Percentiles rank a stretch among this genome's conserved stretches.
phyloP scores from a whole-genome alignment of 1,140 invertebrate genomes.

The Temnothorax curvispinosus region DNA sequence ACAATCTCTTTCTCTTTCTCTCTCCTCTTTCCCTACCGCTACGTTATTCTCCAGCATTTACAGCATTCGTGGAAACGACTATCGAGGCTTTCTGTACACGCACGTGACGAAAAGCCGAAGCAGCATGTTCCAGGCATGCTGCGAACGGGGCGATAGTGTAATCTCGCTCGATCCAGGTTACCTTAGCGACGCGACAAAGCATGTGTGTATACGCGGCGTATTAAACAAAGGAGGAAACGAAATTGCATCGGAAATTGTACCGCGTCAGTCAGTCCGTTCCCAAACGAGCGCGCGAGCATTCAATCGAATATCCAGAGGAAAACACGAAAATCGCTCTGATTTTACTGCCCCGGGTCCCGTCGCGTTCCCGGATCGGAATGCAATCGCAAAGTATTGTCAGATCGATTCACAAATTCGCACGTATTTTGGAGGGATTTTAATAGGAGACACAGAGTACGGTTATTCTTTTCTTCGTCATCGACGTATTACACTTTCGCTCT shows the following conservation, averaged over 20 bases:
- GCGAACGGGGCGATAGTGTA: conserved; percentile 52
- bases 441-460: too few relatives aligned
- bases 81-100: conserved; percentile 1
- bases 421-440: not conserved
- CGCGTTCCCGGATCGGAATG: not conserved
- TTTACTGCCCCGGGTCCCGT: not conserved
- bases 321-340: conserved; percentile 16
- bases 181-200: conserved; percentile 43
- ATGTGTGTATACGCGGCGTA: conserved; percentile 16
- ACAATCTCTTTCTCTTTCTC: not conserved
- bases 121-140: conserved; percentile 15
- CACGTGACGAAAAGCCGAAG: conserved; percentile 40
- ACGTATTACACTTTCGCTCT: too few relatives aligned
- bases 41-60: not conserved
- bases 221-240: conserved; percentile 55
- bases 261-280: conserved; percentile 15
- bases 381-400: not conserved
- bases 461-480: not conserved
- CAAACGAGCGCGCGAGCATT: not conserved
- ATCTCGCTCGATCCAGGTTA: conserved; percentile 55
- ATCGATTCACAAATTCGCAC: not conserved
- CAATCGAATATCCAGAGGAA: not conserved
- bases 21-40: not conserved
- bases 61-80: not conserved
- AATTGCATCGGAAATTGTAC: conserved; percentile 46